phyloP scores from a whole-genome alignment of 35 echinoderm and acorn worm species.

The Anneissia japonica region DNA sequence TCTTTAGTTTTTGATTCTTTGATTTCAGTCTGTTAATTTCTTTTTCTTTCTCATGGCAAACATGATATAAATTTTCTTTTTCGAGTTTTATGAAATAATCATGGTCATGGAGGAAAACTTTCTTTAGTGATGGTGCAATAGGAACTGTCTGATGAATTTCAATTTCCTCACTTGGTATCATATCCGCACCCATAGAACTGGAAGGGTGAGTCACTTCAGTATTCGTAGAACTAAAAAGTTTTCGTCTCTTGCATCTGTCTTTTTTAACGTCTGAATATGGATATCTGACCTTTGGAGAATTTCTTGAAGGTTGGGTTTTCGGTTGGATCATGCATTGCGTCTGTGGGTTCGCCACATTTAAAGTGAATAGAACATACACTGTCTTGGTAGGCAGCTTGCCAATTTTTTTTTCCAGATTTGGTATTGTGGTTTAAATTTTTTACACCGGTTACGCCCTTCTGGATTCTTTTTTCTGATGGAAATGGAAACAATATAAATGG shows the following conservation, averaged over 20 bases:
- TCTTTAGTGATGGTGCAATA: no score
- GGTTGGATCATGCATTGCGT: not conserved
- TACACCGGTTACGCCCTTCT: constrained; percentile 4
- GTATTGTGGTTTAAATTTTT: not conserved
- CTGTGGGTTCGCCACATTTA: constrained; percentile 1
- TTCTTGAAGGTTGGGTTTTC: not conserved
- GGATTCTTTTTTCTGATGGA: not conserved
- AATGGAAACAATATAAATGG: constrained; percentile 24
- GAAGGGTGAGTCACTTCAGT: no score
- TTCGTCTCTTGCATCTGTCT: not conserved
- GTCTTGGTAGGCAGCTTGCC: constrained; percentile 3
- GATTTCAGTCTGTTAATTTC: no score
- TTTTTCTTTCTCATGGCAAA: no score
- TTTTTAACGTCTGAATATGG: not conserved
- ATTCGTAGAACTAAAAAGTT: no score
- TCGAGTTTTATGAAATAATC: no score
- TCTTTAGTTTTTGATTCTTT: no score
- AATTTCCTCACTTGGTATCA: no score
- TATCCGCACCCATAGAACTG: no score
- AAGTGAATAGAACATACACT: constrained; percentile 17
- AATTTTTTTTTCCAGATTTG: not conserved
- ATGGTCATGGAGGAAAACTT: no score
- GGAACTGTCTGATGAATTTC: no score
- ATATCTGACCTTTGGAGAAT: not conserved
- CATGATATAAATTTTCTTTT: no score